These are phyloP conservation scores for Acanthisitta chloris DNA, from an alignment of 2,113 vertebrate species.

Conservation along the genomic window DNA sequence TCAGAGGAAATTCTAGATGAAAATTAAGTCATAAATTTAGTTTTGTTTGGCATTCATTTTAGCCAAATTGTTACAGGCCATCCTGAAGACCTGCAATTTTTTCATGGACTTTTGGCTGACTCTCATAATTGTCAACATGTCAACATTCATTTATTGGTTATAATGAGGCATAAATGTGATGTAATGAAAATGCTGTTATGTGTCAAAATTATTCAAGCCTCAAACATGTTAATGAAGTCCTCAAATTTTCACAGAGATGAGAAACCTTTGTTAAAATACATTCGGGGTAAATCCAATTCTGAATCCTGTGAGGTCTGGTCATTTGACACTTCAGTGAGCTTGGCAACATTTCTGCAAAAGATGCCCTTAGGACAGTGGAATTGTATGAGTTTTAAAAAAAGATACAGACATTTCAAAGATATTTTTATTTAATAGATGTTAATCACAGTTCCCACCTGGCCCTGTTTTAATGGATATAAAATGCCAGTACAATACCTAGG, in stretches of 20 bases:
- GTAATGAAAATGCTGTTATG: background rate
- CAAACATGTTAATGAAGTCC: background rate
- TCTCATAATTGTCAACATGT: background rate
- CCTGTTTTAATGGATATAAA: background rate
- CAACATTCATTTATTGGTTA: background rate
- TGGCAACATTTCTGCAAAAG: background rate
- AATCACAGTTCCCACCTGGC: background rate
- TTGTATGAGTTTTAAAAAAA: background rate
- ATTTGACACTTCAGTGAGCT: background rate
- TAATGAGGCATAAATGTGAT: background rate
- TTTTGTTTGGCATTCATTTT: background rate
- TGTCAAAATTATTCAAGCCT: background rate
- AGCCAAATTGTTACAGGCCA: background rate
- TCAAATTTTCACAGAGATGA: background rate
- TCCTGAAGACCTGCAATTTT: background rate
- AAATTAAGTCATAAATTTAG: background rate
- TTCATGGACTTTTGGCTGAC: background rate
- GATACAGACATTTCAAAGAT: background rate
- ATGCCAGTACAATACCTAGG: background rate
- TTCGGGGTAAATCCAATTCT: background rate
- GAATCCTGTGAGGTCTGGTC: background rate
- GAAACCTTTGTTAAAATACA: background rate
- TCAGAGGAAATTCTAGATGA: background rate
- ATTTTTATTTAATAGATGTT: background rate
- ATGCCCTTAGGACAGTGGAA: background rate